A percentile compares a stretch with the other conserved stretches of the same genome.
These are phyloP conservation scores for pig (Sus scrofa) DNA, from an alignment of 2,113 vertebrate species.

Conservation along the genomic window DNA sequence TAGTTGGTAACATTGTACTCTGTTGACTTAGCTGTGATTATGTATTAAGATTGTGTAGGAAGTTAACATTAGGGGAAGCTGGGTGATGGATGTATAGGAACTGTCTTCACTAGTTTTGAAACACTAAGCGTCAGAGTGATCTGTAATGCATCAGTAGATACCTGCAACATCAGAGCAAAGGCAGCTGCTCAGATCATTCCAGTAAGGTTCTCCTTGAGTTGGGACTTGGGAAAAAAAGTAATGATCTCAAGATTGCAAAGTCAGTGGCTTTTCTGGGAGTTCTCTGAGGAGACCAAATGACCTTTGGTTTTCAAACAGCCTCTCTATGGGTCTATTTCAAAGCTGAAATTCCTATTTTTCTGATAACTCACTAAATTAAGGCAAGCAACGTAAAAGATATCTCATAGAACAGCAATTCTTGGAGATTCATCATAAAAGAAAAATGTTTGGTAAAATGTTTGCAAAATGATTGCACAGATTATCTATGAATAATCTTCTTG, in stretches of 20 bases:
- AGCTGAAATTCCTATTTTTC: neutral
- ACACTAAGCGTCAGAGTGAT: neutral
- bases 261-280: neutral
- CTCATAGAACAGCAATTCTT: neutral
- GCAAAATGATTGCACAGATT: neutral
- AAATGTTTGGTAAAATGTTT: neutral
- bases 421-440: neutral
- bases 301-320: neutral
- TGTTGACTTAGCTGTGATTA: neutral
- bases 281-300: neutral
- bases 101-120: neutral
- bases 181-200: neutral
- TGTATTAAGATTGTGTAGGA: neutral
- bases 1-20: neutral
- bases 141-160: neutral
- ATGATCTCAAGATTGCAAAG: neutral
- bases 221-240: neutral
- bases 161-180: neutral
- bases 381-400: neutral
- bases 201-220: neutral
- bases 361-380: conserved; percentile 19
- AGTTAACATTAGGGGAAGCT: neutral
- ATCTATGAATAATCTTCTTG: neutral
- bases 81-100: neutral
- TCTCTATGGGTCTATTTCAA: neutral